phyloP scores from a whole-genome alignment of 2,113 vertebrate genomes.

The Aleadryas rufinucha region DNA sequence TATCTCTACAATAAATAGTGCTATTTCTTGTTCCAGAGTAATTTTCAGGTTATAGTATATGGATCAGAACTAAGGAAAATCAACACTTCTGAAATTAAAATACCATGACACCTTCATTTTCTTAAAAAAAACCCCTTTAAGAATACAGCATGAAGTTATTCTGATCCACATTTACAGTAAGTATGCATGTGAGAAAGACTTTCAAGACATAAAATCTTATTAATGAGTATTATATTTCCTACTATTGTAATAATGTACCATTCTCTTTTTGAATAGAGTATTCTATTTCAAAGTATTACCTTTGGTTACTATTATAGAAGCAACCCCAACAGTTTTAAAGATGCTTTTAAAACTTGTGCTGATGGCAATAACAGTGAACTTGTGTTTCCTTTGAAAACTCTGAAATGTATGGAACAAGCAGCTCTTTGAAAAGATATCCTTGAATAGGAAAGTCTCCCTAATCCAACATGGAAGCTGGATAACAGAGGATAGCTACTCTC shows the following conservation, averaged over 20 bases:
- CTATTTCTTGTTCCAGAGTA: not conserved
- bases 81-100: not conserved
- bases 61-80: not conserved
- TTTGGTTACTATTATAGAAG: not conserved
- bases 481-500: not conserved
- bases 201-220: not conserved
- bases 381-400: not conserved
- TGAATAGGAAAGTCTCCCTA: not conserved
- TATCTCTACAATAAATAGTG: not conserved
- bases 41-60: not conserved
- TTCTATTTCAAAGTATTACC: slow-evolving; percentile 17
- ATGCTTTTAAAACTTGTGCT: not conserved
- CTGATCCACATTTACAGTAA: not conserved
- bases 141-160: not conserved
- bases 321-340: not conserved
- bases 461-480: not conserved
- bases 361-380: not conserved
- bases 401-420: not conserved
- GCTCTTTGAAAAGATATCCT: not conserved
- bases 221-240: not conserved
- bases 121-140: not conserved
- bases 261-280: not conserved
- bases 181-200: not conserved
- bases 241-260: not conserved
- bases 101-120: not conserved